Evolutionary conservation across 2,113 vertebrate species (phyloP), one percentile per base, ranked within the genome.

Genomic region (Genyomyrus donnyi): DNA sequence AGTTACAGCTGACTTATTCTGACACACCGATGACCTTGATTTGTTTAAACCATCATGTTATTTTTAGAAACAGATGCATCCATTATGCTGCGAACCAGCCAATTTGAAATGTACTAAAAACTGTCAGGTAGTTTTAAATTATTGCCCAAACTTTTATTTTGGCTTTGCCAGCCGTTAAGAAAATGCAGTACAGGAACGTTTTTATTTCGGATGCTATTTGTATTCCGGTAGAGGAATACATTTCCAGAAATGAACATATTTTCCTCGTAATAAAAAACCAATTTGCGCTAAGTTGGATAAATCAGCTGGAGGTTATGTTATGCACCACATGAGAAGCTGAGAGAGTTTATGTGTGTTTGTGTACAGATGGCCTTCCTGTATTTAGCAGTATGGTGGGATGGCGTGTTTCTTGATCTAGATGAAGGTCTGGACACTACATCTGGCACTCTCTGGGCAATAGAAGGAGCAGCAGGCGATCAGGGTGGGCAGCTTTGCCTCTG

Each of bases 221-320:
- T 35, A 80, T 42, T 80, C 74, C 27, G 62, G 62, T 27, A 70
- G 62, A 70, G 62, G n/a, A 70, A 62, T 62, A 15, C 66, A 74
- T 74, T 62, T 62, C 56, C 56, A 24, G 24, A 62, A 80, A 80
- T 80, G 35, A 80, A 80, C 31, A 80, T 70, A 70, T 70, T 70
- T 70, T 70, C n/a, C 62, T 70, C 62, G 10, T 70, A 80, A 35
- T 80, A 80, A 80, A 80, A 80, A 35, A 39, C 4, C 74, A 39
- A 80, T 80, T 80, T 80, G 62, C 19, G 27, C n/a, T 70, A 70
- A 70, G 62, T 80, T 80, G 74, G 74, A 80, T 80, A 39, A 80
- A 80, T 35, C 74, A 80, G 74, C 74, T 80, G 5, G 31, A 80
- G 74, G 35, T 42, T 80, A 39, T 42, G 35, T 80, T 80, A 39